phyloP scores from a whole-genome alignment of 1,140 invertebrate genomes.

The Megathymus violae region DNA sequence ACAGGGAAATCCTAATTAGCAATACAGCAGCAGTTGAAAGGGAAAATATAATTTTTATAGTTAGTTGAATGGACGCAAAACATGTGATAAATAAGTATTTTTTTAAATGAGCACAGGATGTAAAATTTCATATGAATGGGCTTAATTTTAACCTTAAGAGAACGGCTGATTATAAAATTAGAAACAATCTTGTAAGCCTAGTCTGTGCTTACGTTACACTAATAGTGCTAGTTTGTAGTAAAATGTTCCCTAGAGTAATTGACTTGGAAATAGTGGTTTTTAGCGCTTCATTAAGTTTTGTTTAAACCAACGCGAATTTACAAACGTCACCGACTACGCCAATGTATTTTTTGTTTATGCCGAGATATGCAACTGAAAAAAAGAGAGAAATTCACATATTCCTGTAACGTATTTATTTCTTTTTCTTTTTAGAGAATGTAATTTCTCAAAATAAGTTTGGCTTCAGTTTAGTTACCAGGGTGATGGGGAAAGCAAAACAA shows the following conservation, averaged over 20 bases:
- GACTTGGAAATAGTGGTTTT: constrained; percentile 86
- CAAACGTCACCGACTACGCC: neutral
- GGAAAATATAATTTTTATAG: constrained; percentile 11
- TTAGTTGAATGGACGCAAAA: constrained; percentile 34
- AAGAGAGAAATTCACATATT: no score
- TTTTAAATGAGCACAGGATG: no score
- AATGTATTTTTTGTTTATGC: no score
- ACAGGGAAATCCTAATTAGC: constrained; percentile 22
- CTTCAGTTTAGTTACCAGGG: no score
- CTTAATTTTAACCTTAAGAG: constrained; percentile 78
- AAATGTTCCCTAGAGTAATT: constrained; percentile 88
- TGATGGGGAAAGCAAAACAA: no score
- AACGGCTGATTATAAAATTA: constrained; percentile 82
- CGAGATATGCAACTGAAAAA: no score
- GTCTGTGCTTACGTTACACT: constrained; percentile 73
- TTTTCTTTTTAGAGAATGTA: no score
- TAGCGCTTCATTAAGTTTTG: constrained; percentile 58
- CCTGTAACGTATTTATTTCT: no score
- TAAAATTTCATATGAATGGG: constrained; percentile 38
- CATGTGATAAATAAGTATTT: no score
- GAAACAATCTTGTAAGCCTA: constrained; percentile 80
- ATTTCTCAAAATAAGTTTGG: no score
- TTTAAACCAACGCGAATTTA: constrained; percentile 24
- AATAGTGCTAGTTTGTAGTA: constrained; percentile 81
- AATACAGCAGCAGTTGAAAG: constrained; percentile 43